Base-by-base conservation (phyloP, 1,140 invertebrate species). In the Diachasma alloeum region DNA sequence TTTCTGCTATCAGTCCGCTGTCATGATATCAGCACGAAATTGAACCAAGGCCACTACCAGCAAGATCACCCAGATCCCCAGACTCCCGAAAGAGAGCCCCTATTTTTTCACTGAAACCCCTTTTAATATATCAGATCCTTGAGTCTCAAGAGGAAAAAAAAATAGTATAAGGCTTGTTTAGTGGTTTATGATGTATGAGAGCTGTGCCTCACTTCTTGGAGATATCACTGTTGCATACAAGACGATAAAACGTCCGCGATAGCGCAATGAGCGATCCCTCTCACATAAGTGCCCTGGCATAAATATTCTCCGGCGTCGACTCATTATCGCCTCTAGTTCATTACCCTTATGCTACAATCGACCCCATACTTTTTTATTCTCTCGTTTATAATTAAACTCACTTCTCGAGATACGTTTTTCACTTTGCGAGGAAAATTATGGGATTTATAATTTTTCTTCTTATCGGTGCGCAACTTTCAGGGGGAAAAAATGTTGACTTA, bases 281-380 rank as follows among this genome's bases (percentile, higher is more conserved):
- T 63, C 10, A 10, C 59, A 63, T 63, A 63, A 63, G 59, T 63
- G 59, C 15, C 59, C 11, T 24, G 11, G 19, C 24, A 63, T 63
- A 63, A 63, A 63, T 63, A 63, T 56, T 56, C 59, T 63, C 59
- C 24, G 13, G 24, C 59, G 59, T 63, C 59, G 59, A 63, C 22
- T 24, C 24, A 63, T 63, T 63, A 63, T 63, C 59, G 59, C 59
- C 59, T 56, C n/a, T 63, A 63, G 59, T 63, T 63, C 59, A 63
- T 63, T 63, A 63, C 59, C 59, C 59, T 15, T 19, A 19, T 15
- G 39, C 39, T 42, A 42, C 39, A 42, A 42, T 42, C 39, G 39
- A 42, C 39, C 39, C 39, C 39, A 42, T 10, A 42, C 39, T 42
- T 4, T 42, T 42, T 42, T 42, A 42, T 42, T 42, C 39, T 13